Base-by-base conservation (phyloP, 2,113 vertebrate genomes). In the Nettapus auritus region DNA sequence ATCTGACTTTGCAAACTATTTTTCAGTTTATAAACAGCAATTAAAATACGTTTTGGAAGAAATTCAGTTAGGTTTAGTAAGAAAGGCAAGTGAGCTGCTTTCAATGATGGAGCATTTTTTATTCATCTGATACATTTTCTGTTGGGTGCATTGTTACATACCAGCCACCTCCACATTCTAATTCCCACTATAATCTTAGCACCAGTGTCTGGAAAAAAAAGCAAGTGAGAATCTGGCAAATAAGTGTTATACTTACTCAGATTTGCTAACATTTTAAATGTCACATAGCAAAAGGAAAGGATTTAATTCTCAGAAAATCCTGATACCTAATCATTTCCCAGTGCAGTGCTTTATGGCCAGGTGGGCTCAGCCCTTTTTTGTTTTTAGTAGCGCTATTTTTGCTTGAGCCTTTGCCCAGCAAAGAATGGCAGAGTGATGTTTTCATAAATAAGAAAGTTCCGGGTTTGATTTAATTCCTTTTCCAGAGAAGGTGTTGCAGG, bases 331-430 rank as follows among this genome's bases (percentile, higher is more conserved):
- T 76, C 1, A 26, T 82, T 90, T 82, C 12, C 34, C 9, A n/a
- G 11, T 21, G 5, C 40, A 8, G 29, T 50, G 87, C 50, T 53
- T 8, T 73, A 34, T 1, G 25, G 31, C 55, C 3, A 0, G 19
- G 16, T 40, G 67, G 13, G 5, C 22, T 91, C 53, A 64, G 12
- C 23, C 4, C 2, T 66, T 85, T 85, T 80, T 56, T 19, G 1
- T 53, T 80, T 44, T 6, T 76, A 8, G 33, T 6, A 19, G 15
- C n/a, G 25, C 14, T 86, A 8, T 69, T 86, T 93, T 90, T 90
- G 20, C 34, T 50, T 25, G 25, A 88, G n/a, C 16, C 0, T 0
- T 33, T 34, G 11, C 34, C 16, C 44, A 55, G n/a, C 12, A 69
- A 73, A 64, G 44, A 88, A 57, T 60, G 16, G 28, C 20, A 67